Evolutionary conservation across 30 jellyfish, hydroid and myxozoan species (phyloP), one percentile per base, ranked within the genome.

Genomic region (Cassiopea xamachana): DNA sequence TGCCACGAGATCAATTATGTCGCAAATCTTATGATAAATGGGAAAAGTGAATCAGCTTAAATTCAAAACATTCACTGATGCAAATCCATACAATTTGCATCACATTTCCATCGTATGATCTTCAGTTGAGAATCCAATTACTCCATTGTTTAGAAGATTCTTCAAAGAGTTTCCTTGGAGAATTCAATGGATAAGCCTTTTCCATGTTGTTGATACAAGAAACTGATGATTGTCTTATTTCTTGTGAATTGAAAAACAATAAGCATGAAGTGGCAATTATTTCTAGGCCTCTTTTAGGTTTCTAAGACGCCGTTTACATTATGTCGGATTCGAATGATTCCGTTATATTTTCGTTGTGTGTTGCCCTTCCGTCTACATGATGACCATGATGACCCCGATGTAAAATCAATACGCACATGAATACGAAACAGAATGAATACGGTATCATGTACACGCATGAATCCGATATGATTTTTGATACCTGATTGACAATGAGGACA

Each of bases 1-100:
- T 71, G 80, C n/a, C 80, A 71, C 15, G 80, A 71, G 7, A 71
- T 71, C 80, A 71, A 71, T 71, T 71, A 71, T 8, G 3, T 71
- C 15, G 80, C 27, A 12, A 71, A 14, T 7, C 80, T 43, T 71
- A 71, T 71, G 80, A 19, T 71, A 51, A 71, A 18, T 71, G 80
- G 80, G 18, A 14, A 71, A n/a, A 19, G 80, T 1, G 55, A 19
- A 10, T 15, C 58, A 71, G 7, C 80, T 43, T 16, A 5, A 15
- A 43, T 16, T 14, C 58, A 71, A 71, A 71, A 71, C 27, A 71
- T 14, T 43, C 55, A 27, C 55, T 71, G 80, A 1, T 71, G 80
- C 80, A 71, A 43, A 71, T 71, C 80, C 55, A 55, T 71, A 18
- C n/a, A 71, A 1, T 71, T 71, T 43, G 5, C 39, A 71, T 71